Conservation (phyloP, 2,888 invertebrate genomes). For the Bombylius major region DNA sequence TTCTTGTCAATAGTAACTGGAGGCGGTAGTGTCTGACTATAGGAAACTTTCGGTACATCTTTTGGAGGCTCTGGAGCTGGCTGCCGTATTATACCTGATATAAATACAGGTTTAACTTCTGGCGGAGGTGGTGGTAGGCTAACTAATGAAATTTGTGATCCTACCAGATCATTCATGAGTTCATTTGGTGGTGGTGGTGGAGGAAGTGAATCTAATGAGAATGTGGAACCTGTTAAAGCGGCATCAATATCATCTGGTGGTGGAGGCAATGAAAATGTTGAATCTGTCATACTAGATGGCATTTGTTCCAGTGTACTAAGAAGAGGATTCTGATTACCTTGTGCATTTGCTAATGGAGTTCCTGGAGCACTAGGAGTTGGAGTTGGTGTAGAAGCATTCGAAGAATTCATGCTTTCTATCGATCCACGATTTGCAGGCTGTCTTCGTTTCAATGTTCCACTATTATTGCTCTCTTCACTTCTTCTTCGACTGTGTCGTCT, state of each 20-base stretch:
- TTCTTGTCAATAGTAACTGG: constrained; percentile 12
- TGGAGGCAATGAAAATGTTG: constrained; percentile 50
- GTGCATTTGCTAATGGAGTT: constrained; percentile 22
- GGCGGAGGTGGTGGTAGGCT: constrained; percentile 66
- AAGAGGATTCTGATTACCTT: constrained; percentile 12
- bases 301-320: constrained; percentile 17
- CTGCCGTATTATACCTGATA: constrained; percentile 4
- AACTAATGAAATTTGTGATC: constrained; percentile 55
- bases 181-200: constrained; percentile 55
- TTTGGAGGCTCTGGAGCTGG: constrained; percentile 9
- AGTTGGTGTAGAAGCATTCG: constrained; percentile 35
- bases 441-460: constrained; percentile 35
- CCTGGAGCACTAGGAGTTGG: constrained; percentile 34
- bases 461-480: constrained; percentile 35
- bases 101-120: constrained; percentile 34
- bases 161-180: constrained; percentile 37
- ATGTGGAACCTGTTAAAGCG: constrained; percentile 56
- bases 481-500: constrained; percentile 42
- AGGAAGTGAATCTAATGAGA: constrained; percentile 68
- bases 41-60: constrained; percentile 7
- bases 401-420: constrained; percentile 29
- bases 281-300: constrained; percentile 38
- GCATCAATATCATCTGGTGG: constrained; percentile 43
- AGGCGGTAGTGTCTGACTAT: constrained; percentile 14
- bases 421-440: constrained; percentile 28